Evolutionary conservation across 2,113 vertebrate species (phyloP), one percentile per base, ranked within the genome.

Genomic region (Eulacestoma nigropectus): DNA sequence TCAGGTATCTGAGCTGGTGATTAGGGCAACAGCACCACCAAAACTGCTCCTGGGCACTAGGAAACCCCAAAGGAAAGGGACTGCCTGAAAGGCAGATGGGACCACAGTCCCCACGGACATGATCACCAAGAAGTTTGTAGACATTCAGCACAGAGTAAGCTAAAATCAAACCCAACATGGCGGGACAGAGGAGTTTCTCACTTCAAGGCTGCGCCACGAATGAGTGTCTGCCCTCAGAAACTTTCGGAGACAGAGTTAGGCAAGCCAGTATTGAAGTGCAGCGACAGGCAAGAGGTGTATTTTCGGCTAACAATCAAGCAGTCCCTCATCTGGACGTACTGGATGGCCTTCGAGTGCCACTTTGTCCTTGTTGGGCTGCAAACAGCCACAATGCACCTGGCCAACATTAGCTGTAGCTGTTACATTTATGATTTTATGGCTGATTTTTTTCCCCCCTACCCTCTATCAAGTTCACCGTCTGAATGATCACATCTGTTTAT

Each of bases 401-500:
- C 56, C 89, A 87, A 5, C 76, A 62, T 92, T 90, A 91, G 83
- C 92, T 70, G 57, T 81, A 91, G 75, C 91, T 64, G 81, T 39
- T 84, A 46, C 82, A 73, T 84, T 93, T 92, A 91, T 59, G 56
- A 95, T 93, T 95, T 95, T 93, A 91, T 78, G 49, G 77, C 79
- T 89, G 84, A 75, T 84, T 89, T 92, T 89, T 92, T 69, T 32
- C 8, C 35, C 75, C 84, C 33, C 41, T 13, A 69, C 55, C 67
- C 79, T 84, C 88, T 63, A 85, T 75, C 25, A 19, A 93, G 84
- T 91, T 96, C 94, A 85, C 95, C 90, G 76, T 96, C 94, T 96
- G 92, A 96, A 90, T 56, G 37, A 97, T 97, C 96, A 90, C 96
- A 97, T 97, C 96, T 97, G 97, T 95, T 97, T 97, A 94, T 93